Evolutionary conservation across 2,888 invertebrate species (phyloP).

Genomic region (Acholoe squamosa): DNA sequence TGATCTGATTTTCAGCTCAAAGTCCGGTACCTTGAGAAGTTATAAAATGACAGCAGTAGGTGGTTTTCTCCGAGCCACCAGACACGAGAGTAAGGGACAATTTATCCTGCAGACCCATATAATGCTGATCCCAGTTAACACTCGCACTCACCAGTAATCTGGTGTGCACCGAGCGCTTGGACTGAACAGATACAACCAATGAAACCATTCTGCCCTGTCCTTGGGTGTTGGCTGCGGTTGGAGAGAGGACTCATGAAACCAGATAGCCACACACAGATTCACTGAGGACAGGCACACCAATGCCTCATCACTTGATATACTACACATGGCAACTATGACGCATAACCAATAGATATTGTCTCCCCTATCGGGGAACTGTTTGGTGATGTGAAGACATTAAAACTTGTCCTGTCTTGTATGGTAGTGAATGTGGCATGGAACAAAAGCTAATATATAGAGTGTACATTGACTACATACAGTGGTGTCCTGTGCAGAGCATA

Average conservation of each 20-base stretch:
- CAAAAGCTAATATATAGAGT: neutral
- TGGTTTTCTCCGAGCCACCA: neutral
- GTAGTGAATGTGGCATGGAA: slow-evolving; percentile 18
- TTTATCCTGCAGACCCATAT: slow-evolving; percentile 30
- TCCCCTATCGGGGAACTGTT: neutral
- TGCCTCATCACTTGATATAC: slow-evolving; percentile 39
- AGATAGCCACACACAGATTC: no score
- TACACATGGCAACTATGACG: slow-evolving; percentile 21
- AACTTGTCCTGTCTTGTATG: neutral
- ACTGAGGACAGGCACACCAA: neutral
- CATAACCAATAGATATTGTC: neutral
- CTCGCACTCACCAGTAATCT: neutral
- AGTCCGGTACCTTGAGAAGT: neutral
- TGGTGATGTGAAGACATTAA: neutral
- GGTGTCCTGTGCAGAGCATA: no score
- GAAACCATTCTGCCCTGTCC: no score
- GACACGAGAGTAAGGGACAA: neutral
- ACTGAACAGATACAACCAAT: neutral
- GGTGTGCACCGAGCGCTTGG: neutral
- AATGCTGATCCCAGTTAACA: no score
- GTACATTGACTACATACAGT: no score
- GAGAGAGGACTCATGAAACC: no score
- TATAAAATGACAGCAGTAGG: neutral
- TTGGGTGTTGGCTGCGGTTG: no score
- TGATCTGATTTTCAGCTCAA: neutral